Base-by-base conservation (phyloP, 2,113 vertebrate species). In the Columba janthina region DNA sequence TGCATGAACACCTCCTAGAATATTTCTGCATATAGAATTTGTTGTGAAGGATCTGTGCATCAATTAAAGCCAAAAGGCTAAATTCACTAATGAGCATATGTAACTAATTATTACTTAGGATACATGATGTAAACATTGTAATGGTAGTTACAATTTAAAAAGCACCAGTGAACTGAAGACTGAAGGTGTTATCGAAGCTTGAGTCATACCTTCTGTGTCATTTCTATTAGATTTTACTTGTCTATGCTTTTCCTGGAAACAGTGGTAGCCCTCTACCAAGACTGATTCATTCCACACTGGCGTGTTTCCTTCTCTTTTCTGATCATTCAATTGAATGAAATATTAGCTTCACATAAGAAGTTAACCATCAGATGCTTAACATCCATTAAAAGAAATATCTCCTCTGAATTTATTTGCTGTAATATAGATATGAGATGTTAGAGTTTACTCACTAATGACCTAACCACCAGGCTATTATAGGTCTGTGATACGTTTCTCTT, bases 1-100 rank as follows among this genome's bases (percentile, higher is more conserved):
- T 46, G 6, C 26, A 46, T 31, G 5, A 58, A 56, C 13, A 51
- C 0, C 2, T 8, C 4, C 1, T n/a, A 44, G 29, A 66, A 75
- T 58, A 40, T 83, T 71, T 64, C 20, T 40, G 5, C 25, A 18
- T 50, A n/a, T 36, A 3, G 6, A 50, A 2, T 53, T 58, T 89
- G 50, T 44, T 58, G 25, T 66, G 21, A 67, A 40, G 12, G 4
- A 54, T 24, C 9, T 74, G 24, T 42, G 7, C 42, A 58, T 34
- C 61, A 48, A 51, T n/a, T 44, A 50, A 74, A 62, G 8, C 2
- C 22, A 46, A 70, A 74, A 74, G 5, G 5, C 32, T 62, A 85
- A 82, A 70, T 56, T 77, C 25, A 46, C 9, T 46, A 54, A 64
- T 11, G 3, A 69, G 9, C 7, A 14, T 31, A n/a, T 40, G 6